A percentile compares a stretch with the other conserved stretches of the same genome.
Evolutionary conservation across 1,140 invertebrate species (phyloP).

Genomic region (Sarcophaga peregrina): DNA sequence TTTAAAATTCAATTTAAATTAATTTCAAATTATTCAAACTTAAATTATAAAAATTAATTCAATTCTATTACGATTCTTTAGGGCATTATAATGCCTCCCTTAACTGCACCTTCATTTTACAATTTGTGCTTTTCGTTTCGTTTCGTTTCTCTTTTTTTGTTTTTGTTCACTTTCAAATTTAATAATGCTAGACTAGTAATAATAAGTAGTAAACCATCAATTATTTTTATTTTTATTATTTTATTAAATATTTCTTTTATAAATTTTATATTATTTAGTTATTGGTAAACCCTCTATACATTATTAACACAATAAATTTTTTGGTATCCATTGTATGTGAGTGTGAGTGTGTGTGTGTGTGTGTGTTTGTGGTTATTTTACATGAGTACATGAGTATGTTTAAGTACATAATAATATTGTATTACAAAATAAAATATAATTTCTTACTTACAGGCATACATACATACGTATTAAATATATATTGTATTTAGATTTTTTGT

Average conservation of each 20-base stretch:
- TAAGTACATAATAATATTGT: background rate
- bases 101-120: background rate
- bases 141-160: background rate
- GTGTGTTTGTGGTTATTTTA: background rate
- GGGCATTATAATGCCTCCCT: background rate
- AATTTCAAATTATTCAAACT: conserved; percentile 27
- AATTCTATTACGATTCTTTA: background rate
- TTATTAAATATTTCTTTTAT: background rate
- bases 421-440: conserved; percentile 3
- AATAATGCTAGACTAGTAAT: background rate
- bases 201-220: conserved; percentile 5
- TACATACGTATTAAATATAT: too few relatives aligned
- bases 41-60: conserved; percentile 20
- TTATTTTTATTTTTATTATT: background rate
- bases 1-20: conserved; percentile 24
- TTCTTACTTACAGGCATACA: background rate
- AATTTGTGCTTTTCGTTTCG: background rate
- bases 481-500: too few relatives aligned
- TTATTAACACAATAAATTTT: conserved; percentile 23
- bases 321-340: background rate
- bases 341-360: too few relatives aligned
- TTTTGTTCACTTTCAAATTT: background rate
- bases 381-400: background rate
- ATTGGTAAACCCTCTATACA: conserved; percentile 35
- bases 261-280: background rate